Base-by-base conservation (phyloP, 2,888 invertebrate genomes). In the Nephrocerus scutellatus region DNA sequence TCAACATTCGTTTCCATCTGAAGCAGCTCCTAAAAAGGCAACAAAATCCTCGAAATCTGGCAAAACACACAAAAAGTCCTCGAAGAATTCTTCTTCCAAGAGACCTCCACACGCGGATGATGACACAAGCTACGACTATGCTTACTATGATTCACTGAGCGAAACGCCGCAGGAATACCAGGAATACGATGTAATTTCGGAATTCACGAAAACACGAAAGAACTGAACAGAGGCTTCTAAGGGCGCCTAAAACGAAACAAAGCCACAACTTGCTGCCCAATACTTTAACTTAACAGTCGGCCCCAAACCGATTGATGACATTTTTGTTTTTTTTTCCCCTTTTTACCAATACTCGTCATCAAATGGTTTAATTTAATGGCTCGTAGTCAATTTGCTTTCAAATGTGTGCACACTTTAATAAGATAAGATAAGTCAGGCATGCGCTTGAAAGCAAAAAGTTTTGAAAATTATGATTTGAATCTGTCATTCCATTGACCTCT, bases 71-170 rank as follows among this genome's bases (percentile, higher is more conserved):
- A 53, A 56, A 36, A 70, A 70, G 20, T 54, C 51, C 8, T 38
- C 43, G 38, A 51, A 54, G 37, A 50, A 67, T 34, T 50, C 57
- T 68, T 23, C 70, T 68, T 18, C 70, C 65, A 55, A 77, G 70
- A 55, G 61, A 33, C 63, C 63, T 10, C 47, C 56, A 12, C 57
- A 63, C 42, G 63, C 64, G 19, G 78, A 79, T 47, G 80, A 80
- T 54, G 80, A 82, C 54, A 75, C 73, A 35, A 81, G 80, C 59
- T 88, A 88, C 57, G 88, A 88, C 61, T 88, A 88, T 56, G 87
- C 87, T 5, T 88, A 88, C 59, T 88, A 88, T 56, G 88, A 87
- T 60, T 77, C 79, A 39, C 38, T 56, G 35, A 56, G 52, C 51
- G 59, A 62, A 47, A 50, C 57, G 30, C 56, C 58, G 21, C 77